These are phyloP conservation scores for Acipenser oxyrinchus DNA, from an alignment of 2,797 vertebrate genomes.

Conservation along the genomic window DNA sequence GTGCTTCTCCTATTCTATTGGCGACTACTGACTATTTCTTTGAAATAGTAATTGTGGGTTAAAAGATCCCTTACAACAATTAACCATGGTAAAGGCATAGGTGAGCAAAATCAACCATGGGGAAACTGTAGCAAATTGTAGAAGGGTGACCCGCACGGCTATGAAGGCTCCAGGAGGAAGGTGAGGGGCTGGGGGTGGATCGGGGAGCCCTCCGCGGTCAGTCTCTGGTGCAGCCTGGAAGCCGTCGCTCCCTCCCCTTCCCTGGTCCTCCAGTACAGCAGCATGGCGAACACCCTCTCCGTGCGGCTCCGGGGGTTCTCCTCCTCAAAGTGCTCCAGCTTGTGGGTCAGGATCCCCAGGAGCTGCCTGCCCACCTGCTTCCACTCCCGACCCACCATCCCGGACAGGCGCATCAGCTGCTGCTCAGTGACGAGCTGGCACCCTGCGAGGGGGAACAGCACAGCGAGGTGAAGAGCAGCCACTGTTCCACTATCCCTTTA, in stretches of 20 bases:
- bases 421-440: conserved; percentile 43
- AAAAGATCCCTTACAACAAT: too few species aligned
- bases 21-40: too few species aligned
- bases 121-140: too few species aligned
- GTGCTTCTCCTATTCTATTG: too few species aligned
- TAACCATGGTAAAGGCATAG: too few species aligned
- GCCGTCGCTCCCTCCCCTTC: conserved; percentile 45
- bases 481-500: too few species aligned
- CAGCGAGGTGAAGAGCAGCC: too few species aligned
- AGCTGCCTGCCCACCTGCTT: conserved; percentile 48
- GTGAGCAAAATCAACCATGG: too few species aligned
- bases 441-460: conserved; percentile 16
- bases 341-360: conserved; percentile 39
- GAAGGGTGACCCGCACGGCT: not conserved
- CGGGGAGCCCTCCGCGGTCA: conserved; percentile 35
- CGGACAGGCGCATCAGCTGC: conserved; percentile 56
- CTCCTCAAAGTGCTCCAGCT: conserved; percentile 55
- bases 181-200: conserved; percentile 39
- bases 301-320: conserved; percentile 34
- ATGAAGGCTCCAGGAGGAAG: conserved; percentile 38
- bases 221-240: conserved; percentile 43
- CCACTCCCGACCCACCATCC: conserved; percentile 46
- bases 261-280: conserved; percentile 40
- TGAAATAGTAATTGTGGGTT: too few species aligned
- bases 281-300: conserved; percentile 55